Conservation (phyloP, 2,113 vertebrate species). For the Pogonocichla stellata region DNA sequence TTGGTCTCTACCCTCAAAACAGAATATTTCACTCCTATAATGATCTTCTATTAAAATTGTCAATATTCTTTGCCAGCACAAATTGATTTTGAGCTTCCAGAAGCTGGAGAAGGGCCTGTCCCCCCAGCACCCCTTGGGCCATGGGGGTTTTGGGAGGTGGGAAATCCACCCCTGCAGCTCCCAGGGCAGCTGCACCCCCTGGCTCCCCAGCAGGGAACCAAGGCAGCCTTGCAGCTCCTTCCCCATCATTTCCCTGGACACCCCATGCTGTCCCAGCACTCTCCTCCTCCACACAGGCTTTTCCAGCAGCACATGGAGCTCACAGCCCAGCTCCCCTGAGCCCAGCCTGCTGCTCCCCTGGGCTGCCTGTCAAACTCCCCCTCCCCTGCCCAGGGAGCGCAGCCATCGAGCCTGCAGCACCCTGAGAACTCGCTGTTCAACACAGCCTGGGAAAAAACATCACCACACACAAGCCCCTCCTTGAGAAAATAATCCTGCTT, state of each 20-base stretch:
- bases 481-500: neutral
- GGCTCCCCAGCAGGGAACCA: neutral
- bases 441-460: neutral
- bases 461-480: neutral
- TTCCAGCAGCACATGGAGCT: neutral
- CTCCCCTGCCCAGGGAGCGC: neutral
- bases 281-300: neutral
- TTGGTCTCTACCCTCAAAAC: constrained; percentile 6
- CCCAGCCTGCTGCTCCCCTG: neutral
- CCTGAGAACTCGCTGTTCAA: neutral
- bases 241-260: neutral
- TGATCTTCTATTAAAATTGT: constrained; percentile 8
- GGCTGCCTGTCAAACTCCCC: constrained; percentile 39
- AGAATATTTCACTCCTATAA: neutral
- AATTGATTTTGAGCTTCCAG: neutral
- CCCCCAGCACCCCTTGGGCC: neutral
- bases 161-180: neutral
- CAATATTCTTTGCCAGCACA: constrained; percentile 4
- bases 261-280: neutral
- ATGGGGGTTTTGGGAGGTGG: neutral
- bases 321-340: neutral
- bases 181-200: neutral
- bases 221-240: accelerated
- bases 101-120: neutral
- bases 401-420: neutral